Evolutionary conservation across 2,888 invertebrate species (phyloP).

Genomic region (Philonicus albiceps): DNA sequence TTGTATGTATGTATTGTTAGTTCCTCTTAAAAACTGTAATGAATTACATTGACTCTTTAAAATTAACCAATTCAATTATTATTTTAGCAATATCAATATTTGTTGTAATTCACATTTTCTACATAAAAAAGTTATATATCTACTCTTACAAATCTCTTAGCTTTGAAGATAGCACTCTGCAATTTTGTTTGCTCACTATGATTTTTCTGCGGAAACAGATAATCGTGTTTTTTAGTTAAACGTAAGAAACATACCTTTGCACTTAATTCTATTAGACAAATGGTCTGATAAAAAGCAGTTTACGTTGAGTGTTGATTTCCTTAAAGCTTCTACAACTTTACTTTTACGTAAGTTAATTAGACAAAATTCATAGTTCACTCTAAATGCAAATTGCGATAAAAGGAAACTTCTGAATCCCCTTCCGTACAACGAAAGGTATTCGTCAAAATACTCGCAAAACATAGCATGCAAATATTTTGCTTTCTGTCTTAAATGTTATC

Average conservation of each 20-base stretch:
- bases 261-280: not conserved
- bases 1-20: too few relatives aligned
- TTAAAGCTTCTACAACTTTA: not conserved
- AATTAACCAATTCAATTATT: too few relatives aligned
- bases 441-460: not conserved
- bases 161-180: not conserved
- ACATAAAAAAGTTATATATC: not conserved
- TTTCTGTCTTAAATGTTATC: not conserved
- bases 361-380: not conserved
- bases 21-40: too few relatives aligned
- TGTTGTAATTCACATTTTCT: too few relatives aligned
- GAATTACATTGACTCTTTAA: too few relatives aligned
- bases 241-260: not conserved
- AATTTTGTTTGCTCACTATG: not conserved
- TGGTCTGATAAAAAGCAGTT: not conserved
- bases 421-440: not conserved
- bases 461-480: conserved; percentile 25
- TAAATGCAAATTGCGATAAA: not conserved
- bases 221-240: not conserved
- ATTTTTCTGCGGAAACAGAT: not conserved
- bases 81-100: too few relatives aligned
- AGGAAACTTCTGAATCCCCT: not conserved
- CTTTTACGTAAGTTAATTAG: not conserved
- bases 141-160: not conserved
- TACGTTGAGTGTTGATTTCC: not conserved